Evolutionary conservation across 2,797 vertebrate genomes (phyloP).

Genomic region (Hemitrygon akajei): DNA sequence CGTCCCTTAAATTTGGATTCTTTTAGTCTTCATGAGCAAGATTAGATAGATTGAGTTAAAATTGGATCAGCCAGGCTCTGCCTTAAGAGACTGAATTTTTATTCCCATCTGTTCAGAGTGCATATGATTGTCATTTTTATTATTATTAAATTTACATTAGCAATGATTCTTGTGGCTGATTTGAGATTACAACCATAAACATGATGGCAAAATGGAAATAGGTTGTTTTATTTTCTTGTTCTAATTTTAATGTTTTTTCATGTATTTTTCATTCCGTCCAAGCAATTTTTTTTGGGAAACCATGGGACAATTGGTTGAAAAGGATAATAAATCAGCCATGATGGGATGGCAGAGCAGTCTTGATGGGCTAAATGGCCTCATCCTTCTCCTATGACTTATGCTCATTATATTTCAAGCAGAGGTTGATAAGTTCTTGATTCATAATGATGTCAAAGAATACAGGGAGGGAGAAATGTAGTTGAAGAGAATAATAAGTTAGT

Average conservation of each 20-base stretch:
- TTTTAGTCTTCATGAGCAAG: neutral
- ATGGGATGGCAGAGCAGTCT: no score
- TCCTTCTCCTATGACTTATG: no score
- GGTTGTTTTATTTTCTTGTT: neutral
- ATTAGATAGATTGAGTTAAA: neutral
- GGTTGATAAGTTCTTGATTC: no score
- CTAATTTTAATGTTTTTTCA: neutral
- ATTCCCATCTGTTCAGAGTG: neutral
- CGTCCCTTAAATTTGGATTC: neutral
- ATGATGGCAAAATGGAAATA: neutral
- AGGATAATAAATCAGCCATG: no score
- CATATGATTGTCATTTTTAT: neutral
- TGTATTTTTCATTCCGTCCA: neutral
- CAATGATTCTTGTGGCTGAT: neutral
- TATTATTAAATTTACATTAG: neutral
- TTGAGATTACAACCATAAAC: neutral
- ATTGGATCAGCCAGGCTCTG: no score
- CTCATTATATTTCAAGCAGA: no score
- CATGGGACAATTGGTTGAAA: no score
- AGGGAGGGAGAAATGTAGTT: no score
- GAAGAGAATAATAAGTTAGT: no score
- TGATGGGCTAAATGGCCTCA: no score
- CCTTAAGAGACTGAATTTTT: neutral
- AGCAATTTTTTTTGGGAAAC: neutral
- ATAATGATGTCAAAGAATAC: no score